A percentile compares a stretch with the other conserved stretches of the same genome.
These are phyloP conservation scores for Camponotus pennsylvanicus DNA, from an alignment of 1,140 invertebrate genomes.

Conservation along the genomic window DNA sequence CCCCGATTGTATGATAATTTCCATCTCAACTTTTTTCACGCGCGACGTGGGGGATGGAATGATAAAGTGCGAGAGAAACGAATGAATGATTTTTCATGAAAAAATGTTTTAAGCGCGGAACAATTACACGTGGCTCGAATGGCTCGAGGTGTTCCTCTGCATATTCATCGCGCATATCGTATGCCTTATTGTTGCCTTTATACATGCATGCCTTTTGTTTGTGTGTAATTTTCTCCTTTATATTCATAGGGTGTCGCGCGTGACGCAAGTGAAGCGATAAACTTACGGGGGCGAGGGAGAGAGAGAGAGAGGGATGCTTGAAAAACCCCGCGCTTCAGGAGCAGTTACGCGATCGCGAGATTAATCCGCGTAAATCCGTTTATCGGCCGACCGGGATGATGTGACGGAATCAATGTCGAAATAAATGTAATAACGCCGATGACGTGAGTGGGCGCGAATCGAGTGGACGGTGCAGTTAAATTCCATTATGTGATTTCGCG, in stretches of 20 bases:
- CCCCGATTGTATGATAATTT: not conserved
- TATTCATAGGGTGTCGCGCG: constrained; percentile 54
- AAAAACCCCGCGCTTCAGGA: constrained; percentile 36
- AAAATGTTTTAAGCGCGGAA: constrained; percentile 8
- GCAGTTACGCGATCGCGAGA: constrained; percentile 45
- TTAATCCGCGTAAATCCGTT: constrained; percentile 52
- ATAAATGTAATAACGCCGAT: constrained; percentile 38
- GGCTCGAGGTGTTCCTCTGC: not conserved
- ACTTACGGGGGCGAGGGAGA: constrained; percentile 28
- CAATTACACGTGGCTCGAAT: constrained; percentile 8
- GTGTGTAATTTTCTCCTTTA: constrained; percentile 53
- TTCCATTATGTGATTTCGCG: not conserved
- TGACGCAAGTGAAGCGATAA: constrained; percentile 55
- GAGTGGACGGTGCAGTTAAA: constrained; percentile 22
- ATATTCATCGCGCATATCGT: constrained; percentile 9
- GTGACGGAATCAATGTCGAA: constrained; percentile 37
- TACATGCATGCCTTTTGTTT: constrained; percentile 26
- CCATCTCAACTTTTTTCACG: not conserved
- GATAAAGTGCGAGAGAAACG: not conserved
- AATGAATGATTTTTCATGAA: not conserved
- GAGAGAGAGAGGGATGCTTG: not conserved
- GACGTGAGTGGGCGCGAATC: constrained; percentile 1
- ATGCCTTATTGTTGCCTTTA: not conserved
- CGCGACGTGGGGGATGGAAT: not conserved
- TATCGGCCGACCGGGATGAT: constrained; percentile 26